Percentiles rank a stretch among this genome's conserved stretches.
Conservation (phyloP, 2,888 invertebrate genomes). For the Nomada fucata region DNA sequence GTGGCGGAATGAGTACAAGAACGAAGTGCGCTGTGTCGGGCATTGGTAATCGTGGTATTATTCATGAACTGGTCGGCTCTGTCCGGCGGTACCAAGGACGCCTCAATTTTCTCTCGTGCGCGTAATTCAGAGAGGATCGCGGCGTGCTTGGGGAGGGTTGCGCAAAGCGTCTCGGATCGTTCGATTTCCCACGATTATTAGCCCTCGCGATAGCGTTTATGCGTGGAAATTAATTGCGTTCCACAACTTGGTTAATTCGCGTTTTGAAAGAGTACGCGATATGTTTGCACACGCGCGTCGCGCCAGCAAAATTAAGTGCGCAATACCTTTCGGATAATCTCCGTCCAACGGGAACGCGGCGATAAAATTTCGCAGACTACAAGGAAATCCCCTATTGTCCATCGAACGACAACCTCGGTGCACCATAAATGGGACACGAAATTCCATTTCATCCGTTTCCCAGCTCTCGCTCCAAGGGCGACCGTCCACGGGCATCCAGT, state of each 20-base stretch:
- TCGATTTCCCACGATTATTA: conserved; percentile 4
- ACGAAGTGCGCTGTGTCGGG: background rate
- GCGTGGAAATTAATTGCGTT: too few species aligned
- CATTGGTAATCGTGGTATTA: conserved; percentile 19
- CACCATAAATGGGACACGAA: conserved; percentile 11
- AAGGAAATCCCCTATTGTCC: background rate
- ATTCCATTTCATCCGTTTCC: conserved; percentile 40
- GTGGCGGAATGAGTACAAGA: conserved; percentile 21
- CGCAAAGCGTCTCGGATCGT: background rate
- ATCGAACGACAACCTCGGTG: background rate
- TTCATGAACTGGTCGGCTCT: conserved; percentile 20
- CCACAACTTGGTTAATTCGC: too few species aligned
- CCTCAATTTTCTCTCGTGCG: conserved; percentile 5
- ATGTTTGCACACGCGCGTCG: too few species aligned
- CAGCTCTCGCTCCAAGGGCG: conserved; percentile 24
- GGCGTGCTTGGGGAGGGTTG: background rate
- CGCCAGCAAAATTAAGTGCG: background rate
- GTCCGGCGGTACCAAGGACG: conserved; percentile 4
- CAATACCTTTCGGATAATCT: background rate
- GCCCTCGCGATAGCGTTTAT: background rate
- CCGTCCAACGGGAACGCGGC: background rate
- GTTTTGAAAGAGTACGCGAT: too few species aligned
- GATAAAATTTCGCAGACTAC: background rate
- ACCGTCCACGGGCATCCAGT: conserved; percentile 10
- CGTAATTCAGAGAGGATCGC: background rate